Conservation (phyloP, 1,140 invertebrate genomes). For the Trichogramma pretiosum region DNA sequence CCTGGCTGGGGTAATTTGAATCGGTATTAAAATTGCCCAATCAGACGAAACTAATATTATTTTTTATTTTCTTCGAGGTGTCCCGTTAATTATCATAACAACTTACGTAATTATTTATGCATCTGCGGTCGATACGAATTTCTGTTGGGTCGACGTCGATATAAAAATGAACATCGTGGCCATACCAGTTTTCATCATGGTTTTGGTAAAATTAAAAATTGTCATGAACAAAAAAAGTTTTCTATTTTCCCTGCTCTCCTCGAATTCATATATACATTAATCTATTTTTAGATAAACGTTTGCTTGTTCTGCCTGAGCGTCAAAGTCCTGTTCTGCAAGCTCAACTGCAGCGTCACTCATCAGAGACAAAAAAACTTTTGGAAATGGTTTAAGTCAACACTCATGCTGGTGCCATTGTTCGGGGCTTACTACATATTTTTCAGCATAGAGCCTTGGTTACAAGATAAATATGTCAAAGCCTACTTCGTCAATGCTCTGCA, state of each 20-base stretch:
- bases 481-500: neutral
- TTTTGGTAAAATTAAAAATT: neutral
- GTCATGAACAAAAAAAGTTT: no score
- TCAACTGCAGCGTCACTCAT: neutral
- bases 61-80: no score
- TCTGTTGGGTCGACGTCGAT: neutral
- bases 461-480: neutral
- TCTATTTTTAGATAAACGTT: neutral
- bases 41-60: no score
- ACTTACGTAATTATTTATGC: neutral
- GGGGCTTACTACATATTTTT: neutral
- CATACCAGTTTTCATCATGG: neutral
- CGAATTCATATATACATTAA: no score
- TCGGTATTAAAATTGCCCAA: no score
- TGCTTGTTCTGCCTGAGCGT: neutral
- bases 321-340: neutral
- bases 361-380: neutral
- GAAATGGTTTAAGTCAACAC: neutral
- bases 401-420: neutral
- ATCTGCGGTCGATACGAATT: neutral
- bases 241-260: no score
- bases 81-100: neutral
- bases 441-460: neutral
- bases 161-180: neutral
- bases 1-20: neutral